Base-by-base conservation (phyloP, 2,113 vertebrate species). In the Empidonax alnorum region DNA sequence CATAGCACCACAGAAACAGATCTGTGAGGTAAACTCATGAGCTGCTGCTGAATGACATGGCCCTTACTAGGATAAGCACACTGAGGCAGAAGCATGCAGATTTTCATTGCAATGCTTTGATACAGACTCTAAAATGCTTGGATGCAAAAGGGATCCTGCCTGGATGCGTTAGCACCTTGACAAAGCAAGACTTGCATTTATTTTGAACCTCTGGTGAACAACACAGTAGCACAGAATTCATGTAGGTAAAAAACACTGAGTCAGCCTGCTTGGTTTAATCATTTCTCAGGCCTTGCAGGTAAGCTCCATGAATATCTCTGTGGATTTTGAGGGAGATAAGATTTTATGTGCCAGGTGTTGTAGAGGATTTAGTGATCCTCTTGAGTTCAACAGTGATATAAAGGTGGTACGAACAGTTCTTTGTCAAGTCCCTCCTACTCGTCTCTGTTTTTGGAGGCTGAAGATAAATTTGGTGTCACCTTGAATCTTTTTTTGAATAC, bases 361-460 rank as follows among this genome's bases (percentile, higher is more conserved):
- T 21, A 92, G 41, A 84, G 44, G 77, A 68, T 87, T 95, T 95
- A 68, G 61, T 75, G 65, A 89, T 82, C 58, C 41, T 76, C 53
- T 93, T 68, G n/a, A 81, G 91, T 91, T 92, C 77, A 68, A 19
- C 25, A 67, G 41, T 47, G 58, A 49, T 67, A 21, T 37, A 78
- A 72, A 76, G 33, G 44, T 79, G 44, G 50, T 33, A 76, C 0
- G 0, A 87, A 52, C 41, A 25, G 52, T 53, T 82, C 75, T 91
- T 85, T 83, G 16, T 37, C 46, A 31, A 53, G 44, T 82, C 20
- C 39, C 33, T 89, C 84, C 81, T 78, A 81, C 66, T 30, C 1
- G 0, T 72, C 67, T 82, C 47, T 93, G 62, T 20, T 91, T 84
- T 87, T 65, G 30, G 74, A 91, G 55, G 37, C 41, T 73, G 35